Conservation (phyloP, 2,113 vertebrate genomes). For the western clawed frog (Xenopus tropicalis) region DNA sequence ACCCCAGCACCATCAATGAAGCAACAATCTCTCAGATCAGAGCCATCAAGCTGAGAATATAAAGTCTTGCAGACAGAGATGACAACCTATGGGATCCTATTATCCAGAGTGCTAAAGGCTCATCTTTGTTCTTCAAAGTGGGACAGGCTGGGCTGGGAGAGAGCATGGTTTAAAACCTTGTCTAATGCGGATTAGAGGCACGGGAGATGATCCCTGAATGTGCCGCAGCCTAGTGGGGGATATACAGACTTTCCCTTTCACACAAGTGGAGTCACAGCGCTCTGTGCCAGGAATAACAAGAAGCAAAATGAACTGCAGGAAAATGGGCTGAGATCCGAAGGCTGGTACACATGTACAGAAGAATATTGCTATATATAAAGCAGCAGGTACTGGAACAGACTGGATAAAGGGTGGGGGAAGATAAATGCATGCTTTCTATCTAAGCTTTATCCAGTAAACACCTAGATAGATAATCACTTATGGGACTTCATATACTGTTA, state of each 20-base stretch:
- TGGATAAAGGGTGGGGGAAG: too few species aligned
- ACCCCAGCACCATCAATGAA: constrained; percentile 15
- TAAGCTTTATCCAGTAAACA: too few species aligned
- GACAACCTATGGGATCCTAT: constrained; percentile 29
- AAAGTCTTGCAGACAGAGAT: constrained; percentile 15
- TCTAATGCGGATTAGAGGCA: constrained; percentile 27
- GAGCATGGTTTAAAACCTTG: constrained; percentile 16
- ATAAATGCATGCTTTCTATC: too few species aligned
- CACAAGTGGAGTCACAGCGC: constrained; percentile 1
- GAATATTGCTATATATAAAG: too few species aligned
- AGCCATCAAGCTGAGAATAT: constrained; percentile 26
- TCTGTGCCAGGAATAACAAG: constrained; percentile 26
- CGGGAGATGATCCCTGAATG: constrained; percentile 34
- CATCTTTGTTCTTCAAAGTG: constrained; percentile 38
- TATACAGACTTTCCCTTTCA: constrained; percentile 16
- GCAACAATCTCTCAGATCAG: constrained; percentile 33
- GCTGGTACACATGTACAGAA: too few species aligned
- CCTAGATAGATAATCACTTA: too few species aligned
- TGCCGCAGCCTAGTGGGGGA: neutral
- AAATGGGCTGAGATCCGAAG: neutral
- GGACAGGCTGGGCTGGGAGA: constrained; percentile 14
- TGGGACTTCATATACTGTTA: too few species aligned
- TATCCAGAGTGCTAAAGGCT: constrained; percentile 23
- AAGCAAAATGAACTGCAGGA: neutral
- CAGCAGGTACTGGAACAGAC: too few species aligned